These are phyloP conservation scores for Paedocypris micromegethes DNA, from an alignment of 2,797 vertebrate species.

Conservation along the genomic window DNA sequence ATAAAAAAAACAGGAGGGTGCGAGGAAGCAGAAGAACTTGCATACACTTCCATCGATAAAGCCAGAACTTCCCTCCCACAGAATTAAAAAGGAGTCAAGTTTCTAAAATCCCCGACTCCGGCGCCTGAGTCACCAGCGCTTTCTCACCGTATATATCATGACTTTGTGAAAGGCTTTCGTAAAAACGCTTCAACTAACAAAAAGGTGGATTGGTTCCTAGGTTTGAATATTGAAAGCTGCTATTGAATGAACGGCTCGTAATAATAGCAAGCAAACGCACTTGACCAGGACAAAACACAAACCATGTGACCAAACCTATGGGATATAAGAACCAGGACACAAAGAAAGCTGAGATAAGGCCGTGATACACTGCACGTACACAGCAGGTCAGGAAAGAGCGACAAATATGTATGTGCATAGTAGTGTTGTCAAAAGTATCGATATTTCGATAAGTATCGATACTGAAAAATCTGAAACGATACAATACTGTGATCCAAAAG, in stretches of 20 bases:
- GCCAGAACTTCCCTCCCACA: constrained; percentile 60
- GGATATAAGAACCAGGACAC: constrained; percentile 32
- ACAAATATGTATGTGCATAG: too few relatives aligned
- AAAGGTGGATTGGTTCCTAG: constrained; percentile 8
- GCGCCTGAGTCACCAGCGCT: too few relatives aligned
- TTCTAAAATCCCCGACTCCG: constrained; percentile 50
- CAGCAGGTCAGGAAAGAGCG: constrained; percentile 9
- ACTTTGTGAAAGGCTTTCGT: constrained; percentile 56
- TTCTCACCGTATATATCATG: too few relatives aligned
- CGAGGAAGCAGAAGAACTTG: constrained; percentile 64
- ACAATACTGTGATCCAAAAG: too few relatives aligned
- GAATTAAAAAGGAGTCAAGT: constrained; percentile 60
- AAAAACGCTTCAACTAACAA: constrained; percentile 61
- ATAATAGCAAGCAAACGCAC: constrained; percentile 44
- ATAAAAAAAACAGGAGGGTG: constrained; percentile 56
- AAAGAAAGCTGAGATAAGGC: constrained; percentile 19
- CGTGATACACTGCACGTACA: constrained; percentile 17
- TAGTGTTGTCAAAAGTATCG: too few relatives aligned
- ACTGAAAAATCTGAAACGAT: too few relatives aligned
- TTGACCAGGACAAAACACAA: constrained; percentile 63
- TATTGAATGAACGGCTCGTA: constrained; percentile 34
- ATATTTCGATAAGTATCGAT: too few relatives aligned
- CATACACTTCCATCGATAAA: constrained; percentile 67
- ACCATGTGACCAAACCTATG: constrained; percentile 35
- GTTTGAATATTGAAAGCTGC: constrained; percentile 42